phyloP scores from a whole-genome alignment of 2,888 invertebrate species.

The Octodonta nipae region DNA sequence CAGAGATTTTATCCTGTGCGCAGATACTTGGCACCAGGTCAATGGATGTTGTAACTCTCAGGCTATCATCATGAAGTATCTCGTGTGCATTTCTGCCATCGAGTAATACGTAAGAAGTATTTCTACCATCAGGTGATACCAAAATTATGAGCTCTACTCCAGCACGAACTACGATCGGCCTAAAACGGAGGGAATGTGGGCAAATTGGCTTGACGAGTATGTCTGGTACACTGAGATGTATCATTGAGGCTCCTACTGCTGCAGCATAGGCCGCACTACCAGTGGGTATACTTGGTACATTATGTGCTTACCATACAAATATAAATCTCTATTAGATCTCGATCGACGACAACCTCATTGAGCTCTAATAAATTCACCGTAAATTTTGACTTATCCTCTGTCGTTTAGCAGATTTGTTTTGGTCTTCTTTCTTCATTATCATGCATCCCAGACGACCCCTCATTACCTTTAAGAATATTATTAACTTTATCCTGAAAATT shows the following conservation, averaged over 20 bases:
- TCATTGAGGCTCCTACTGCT: constrained; percentile 96
- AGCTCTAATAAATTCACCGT: constrained; percentile 68
- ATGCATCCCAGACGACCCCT: constrained; percentile 83
- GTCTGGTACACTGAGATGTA: constrained; percentile 93
- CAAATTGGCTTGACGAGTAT: constrained; percentile 97
- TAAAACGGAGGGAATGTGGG: constrained; percentile 90
- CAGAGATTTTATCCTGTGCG: constrained; percentile 87
- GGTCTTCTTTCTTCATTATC: constrained; percentile 49
- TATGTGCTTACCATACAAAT: constrained; percentile 86
- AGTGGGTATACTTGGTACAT: constrained; percentile 92
- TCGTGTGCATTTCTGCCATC: constrained; percentile 92
- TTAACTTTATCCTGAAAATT: constrained; percentile 89
- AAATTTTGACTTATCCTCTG: constrained; percentile 26
- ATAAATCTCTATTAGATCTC: constrained; percentile 68
- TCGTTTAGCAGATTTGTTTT: constrained; percentile 21
- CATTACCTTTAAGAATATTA: constrained; percentile 82
- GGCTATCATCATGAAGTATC: constrained; percentile 80
- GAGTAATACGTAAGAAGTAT: constrained; percentile 94
- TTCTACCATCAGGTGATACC: constrained; percentile 76
- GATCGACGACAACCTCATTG: constrained; percentile 94
- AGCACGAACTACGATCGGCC: constrained; percentile 93
- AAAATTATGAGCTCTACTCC: constrained; percentile 91
- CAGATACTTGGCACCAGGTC: constrained; percentile 95
- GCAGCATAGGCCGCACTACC: constrained; percentile 92
- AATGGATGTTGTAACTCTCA: constrained; percentile 87